Evolutionary conservation across 2,113 vertebrate species (phyloP), one percentile per base, ranked within the genome.

Genomic region (Melozone crissalis): DNA sequence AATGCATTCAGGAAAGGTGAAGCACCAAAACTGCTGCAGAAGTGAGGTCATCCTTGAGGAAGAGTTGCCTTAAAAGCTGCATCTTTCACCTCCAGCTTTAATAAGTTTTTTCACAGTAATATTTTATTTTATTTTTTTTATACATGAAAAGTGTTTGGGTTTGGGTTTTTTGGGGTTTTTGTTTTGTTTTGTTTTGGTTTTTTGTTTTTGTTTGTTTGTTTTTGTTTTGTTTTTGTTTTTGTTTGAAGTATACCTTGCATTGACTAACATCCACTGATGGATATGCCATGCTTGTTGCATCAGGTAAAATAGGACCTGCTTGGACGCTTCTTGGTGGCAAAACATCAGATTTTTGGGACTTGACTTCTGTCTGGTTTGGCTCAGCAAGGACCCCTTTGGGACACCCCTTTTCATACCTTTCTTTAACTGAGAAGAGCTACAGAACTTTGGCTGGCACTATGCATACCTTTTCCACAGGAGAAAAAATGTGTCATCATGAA

Each of bases 61-160:
- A 39, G 11, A 5, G 7, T 24, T 81, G 23, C 31, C 43, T 67
- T 82, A 72, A 33, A 81, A 74, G 33, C 47, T 43, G 8, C 4
- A 7, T 59, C 9, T 73, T 90, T 68, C 14, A 4, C 41, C 44
- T 52, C 37, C 30, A 52, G 1, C 13, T 33, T 37, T 39, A 15
- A 9, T 37, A 74, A 58, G 10, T 0, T 51, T 80, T 78, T 69
- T 76, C 22, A 43, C 3, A 9, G 8, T 35, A 27, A 66, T 44
- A 8, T 58, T 84, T 63, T 43, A 5, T 31, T 54, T 14, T 12
- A 11, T 68, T 65, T 11, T 5, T 77, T 69, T 58, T 52, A 52
- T 52, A 28, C 9, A 10, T 18, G 27, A 52, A 52, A 20, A 20
- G 6, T 4, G 9, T 2, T 49, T 19, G 15, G 1, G 2, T 27